Base-by-base conservation (phyloP, 2,888 invertebrate species). In the Kuschelorhynchus macadamiae region DNA sequence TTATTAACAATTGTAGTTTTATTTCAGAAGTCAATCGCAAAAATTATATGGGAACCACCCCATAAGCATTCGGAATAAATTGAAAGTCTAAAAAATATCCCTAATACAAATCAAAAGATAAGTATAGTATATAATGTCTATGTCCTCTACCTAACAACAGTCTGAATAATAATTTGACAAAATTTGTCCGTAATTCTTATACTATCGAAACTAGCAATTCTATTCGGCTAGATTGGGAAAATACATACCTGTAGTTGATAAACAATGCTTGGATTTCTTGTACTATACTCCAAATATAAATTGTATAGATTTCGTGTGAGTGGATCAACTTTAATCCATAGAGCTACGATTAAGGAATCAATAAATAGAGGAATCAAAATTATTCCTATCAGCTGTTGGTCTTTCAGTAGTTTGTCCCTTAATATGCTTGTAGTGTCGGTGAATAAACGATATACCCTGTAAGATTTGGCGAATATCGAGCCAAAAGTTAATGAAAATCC, bases 391-490 rank as follows among this genome's bases (percentile, higher is more conserved):
- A 97, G 86, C 74, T 95, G 95, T 41, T 93, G 94, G 83, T 96
- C 96, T 85, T 94, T 94, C 3, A 97, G 88, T 67, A 96, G 86
- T 88, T 95, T 96, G 75, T 94, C 95, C 83, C 93, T 95, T 72
- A 95, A 92, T 0, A 95, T 89, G 0, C 93, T 92, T 74, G 93
- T 92, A 75, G 92, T 91, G 75, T 93, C 90, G 66, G 94, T 93
- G 83, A 96, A 96, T 82, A 96, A 94, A 77, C 95, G 89, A 84
- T 96, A 95, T 11, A 96, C 95, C 55, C 96, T 49, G 84, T 96
- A 96, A 0, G 96, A 96, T 85, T 96, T 96, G 1, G 95, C 94
- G 81, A 96, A 96, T 93, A 96, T 96, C 16, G 96, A 95, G 32
- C 96, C 96, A 79, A 96, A 96, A 0, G 96, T 93, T 74, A 96